phyloP scores from a whole-genome alignment of 2,797 vertebrate species.

The Amblyraja radiata region DNA sequence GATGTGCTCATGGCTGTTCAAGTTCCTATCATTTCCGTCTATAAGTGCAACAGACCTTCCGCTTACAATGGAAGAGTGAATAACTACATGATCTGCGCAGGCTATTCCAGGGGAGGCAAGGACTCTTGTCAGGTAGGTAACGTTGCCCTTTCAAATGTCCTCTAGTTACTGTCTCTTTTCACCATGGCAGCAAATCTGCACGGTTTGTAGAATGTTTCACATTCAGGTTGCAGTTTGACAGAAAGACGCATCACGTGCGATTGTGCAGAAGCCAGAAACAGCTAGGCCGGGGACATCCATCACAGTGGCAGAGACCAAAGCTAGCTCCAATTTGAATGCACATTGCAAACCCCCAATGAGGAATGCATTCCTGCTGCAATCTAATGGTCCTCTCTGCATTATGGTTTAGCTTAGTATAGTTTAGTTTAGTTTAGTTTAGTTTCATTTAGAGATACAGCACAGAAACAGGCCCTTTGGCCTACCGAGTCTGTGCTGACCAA shows the following conservation, averaged over 20 bases:
- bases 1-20: constrained; percentile 56
- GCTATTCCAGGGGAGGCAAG: background rate
- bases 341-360: background rate
- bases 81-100: background rate
- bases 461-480: no score
- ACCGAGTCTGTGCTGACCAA: no score
- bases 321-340: background rate
- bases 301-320: background rate
- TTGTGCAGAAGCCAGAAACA: background rate
- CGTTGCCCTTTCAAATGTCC: background rate
- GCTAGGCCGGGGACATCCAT: background rate
- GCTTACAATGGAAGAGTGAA: background rate
- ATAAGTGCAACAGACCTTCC: constrained; percentile 48
- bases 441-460: no score
- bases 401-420: no score
- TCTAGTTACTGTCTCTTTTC: background rate
- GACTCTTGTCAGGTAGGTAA: constrained; percentile 24
- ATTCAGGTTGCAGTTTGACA: background rate
- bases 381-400: no score
- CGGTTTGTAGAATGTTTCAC: background rate
- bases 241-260: background rate
- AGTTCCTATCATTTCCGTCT: constrained; percentile 51
- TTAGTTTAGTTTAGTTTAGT: no score
- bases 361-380: background rate
- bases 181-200: background rate